Percentiles rank a stretch among this genome's conserved stretches.
Conservation (phyloP, 37 sponge, comb jelly and placozoan species). For the Ianthella basta region DNA sequence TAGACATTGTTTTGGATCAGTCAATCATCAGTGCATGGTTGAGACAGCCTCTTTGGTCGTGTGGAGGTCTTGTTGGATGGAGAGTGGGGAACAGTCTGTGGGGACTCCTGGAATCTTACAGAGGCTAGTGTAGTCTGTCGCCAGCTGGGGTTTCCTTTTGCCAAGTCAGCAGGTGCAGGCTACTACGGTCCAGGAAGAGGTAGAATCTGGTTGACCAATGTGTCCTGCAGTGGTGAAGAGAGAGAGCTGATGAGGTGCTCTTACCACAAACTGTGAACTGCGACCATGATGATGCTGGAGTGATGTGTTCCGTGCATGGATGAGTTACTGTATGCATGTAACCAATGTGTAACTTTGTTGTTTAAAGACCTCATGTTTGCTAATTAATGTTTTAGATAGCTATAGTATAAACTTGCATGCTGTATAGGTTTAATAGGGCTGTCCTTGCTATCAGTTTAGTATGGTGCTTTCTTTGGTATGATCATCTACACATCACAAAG, state of each 20-base stretch:
- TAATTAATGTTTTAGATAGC: no score
- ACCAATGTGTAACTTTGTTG: no score
- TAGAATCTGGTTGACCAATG: not conserved
- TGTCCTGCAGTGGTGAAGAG: not conserved
- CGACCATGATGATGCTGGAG: not conserved
- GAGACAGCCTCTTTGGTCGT: not conserved
- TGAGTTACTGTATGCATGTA: no score
- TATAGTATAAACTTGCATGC: no score
- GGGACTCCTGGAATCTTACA: conserved; percentile 10
- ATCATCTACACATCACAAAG: no score
- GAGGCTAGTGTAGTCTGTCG: conserved; percentile 35
- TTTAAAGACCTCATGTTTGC: no score
- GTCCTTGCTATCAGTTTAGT: no score
- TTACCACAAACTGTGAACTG: not conserved
- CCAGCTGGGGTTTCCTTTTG: conserved; percentile 23
- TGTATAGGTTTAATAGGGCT: no score
- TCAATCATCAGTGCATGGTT: no score
- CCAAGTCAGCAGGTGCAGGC: no score
- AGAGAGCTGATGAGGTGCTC: not conserved
- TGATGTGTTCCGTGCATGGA: not conserved
- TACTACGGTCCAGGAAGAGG: conserved; percentile 19
- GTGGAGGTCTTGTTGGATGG: conserved; percentile 19
- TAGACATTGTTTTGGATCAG: no score
- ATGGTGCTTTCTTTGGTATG: no score
- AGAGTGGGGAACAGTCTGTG: conserved; percentile 36